Conservation (phyloP, 2,113 vertebrate species). For the Cryptomyrus ogoouensis region DNA sequence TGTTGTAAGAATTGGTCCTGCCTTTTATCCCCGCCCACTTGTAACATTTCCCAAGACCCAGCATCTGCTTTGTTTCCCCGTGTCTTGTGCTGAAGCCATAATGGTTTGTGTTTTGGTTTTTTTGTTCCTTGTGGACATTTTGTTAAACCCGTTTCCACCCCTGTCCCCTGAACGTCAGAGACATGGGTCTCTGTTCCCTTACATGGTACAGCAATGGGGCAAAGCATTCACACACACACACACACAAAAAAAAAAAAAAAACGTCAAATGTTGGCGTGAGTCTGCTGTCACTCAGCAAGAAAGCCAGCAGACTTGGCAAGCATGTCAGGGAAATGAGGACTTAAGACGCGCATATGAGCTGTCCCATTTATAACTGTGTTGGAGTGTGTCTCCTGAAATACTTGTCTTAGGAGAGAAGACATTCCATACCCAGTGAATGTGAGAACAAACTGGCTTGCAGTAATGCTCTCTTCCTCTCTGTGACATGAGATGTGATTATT, state of each 20-base stretch:
- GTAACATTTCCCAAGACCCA: background rate
- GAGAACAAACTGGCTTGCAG: slow-evolving; percentile 2
- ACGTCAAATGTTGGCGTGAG: background rate
- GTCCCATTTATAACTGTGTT: background rate
- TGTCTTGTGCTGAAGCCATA: background rate
- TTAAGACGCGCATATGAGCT: background rate
- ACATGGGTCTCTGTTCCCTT: background rate
- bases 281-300: background rate
- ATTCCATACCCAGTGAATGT: background rate
- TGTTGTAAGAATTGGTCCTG: background rate
- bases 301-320: background rate
- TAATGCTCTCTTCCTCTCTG: background rate
- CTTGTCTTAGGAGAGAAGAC: background rate
- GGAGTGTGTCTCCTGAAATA: background rate
- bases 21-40: background rate
- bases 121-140: background rate
- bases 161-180: background rate
- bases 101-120: background rate
- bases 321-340: background rate
- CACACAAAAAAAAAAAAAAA: background rate
- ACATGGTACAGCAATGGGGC: background rate
- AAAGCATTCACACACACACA: background rate
- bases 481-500: background rate
- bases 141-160: background rate
- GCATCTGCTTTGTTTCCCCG: background rate